phyloP scores from a whole-genome alignment of 1,140 invertebrate genomes.

The Riptortus pedestris region DNA sequence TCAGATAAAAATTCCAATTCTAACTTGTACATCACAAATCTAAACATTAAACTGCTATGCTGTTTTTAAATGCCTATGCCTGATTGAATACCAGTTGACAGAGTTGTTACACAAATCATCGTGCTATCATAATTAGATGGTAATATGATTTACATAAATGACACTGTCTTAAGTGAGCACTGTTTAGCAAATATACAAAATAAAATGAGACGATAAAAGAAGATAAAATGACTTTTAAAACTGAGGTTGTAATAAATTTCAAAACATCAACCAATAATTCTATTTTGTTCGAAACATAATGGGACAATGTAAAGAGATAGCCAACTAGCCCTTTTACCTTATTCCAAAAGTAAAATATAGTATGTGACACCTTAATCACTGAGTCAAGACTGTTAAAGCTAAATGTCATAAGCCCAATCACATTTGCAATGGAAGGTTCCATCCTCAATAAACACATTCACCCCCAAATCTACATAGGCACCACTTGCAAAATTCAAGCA shows the following conservation, averaged over 20 bases:
- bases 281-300: background rate
- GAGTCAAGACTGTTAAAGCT: no score
- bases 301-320: background rate
- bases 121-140: background rate
- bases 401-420: no score
- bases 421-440: slow-evolving; percentile 22
- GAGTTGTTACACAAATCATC: slow-evolving; percentile 8
- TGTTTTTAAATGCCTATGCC: slow-evolving; percentile 24
- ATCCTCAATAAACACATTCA: slow-evolving; percentile 10
- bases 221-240: background rate
- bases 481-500: slow-evolving; percentile 20
- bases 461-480: slow-evolving; percentile 14
- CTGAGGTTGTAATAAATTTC: background rate
- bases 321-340: slow-evolving; percentile 11
- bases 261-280: background rate
- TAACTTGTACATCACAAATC: slow-evolving; percentile 22
- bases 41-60: slow-evolving; percentile 26
- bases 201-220: background rate
- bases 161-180: slow-evolving; percentile 2
- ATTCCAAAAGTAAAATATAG: background rate
- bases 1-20: slow-evolving; percentile 21
- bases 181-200: background rate
- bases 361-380: no score
- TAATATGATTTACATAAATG: slow-evolving; percentile 11
- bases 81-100: slow-evolving; percentile 10